Percentiles rank a stretch among this genome's conserved stretches.
These are phyloP conservation scores for Zaprionus nigranus DNA, from an alignment of 1,140 invertebrate species.

Conservation along the genomic window DNA sequence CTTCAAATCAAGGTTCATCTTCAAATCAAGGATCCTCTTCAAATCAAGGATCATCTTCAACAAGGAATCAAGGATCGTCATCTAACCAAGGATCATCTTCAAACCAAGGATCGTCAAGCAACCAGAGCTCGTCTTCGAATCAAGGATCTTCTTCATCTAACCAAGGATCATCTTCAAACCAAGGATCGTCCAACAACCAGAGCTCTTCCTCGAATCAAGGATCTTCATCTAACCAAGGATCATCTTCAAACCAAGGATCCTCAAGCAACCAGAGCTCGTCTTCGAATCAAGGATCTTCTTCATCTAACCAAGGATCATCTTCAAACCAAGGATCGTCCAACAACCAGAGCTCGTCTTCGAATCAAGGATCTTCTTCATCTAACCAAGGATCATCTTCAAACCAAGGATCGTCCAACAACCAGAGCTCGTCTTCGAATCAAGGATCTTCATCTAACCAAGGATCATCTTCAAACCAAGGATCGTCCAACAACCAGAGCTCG, in stretches of 20 bases:
- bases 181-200: conserved; percentile 48
- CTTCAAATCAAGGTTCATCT: conserved; percentile 41
- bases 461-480: conserved; percentile 31
- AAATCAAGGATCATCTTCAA: conserved; percentile 42
- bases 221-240: conserved; percentile 43
- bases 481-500: no score
- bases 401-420: conserved; percentile 20
- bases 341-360: no score
- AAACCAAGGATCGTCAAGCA: conserved; percentile 48
- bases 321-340: conserved; percentile 33
- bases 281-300: conserved; percentile 42
- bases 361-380: conserved; percentile 34
- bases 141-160: conserved; percentile 37
- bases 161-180: conserved; percentile 47
- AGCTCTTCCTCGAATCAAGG: conserved; percentile 45
- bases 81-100: conserved; percentile 52
- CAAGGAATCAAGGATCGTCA: conserved; percentile 41
- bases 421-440: conserved; percentile 33
- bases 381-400: conserved; percentile 24
- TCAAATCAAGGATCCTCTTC: conserved; percentile 42
- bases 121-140: conserved; percentile 46
- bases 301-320: conserved; percentile 17
- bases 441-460: conserved; percentile 32
- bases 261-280: conserved; percentile 43
- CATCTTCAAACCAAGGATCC: conserved; percentile 51